Evolutionary conservation across 2,797 vertebrate species (phyloP).

Genomic region (Sebastes iracundus): DNA sequence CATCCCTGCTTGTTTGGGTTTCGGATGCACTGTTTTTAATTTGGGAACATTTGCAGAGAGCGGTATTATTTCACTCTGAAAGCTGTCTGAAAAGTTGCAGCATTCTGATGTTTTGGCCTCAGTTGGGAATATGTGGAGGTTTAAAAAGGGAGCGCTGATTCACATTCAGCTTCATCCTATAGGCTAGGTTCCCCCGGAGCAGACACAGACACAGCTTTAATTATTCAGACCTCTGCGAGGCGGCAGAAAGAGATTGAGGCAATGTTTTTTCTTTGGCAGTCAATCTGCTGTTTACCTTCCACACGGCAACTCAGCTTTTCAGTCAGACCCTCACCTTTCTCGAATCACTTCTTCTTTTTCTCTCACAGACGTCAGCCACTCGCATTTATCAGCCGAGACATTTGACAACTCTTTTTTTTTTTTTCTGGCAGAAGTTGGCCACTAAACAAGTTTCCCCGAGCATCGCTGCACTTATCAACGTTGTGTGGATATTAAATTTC

Average conservation of each 20-base stretch:
- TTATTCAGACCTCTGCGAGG: slow-evolving; percentile 77
- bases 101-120: slow-evolving; percentile 49
- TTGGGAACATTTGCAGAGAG: slow-evolving; percentile 34
- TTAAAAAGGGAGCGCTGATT: slow-evolving; percentile 61
- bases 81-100: slow-evolving; percentile 31
- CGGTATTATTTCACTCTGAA: slow-evolving; percentile 24
- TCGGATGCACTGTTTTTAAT: slow-evolving; percentile 31
- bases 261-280: slow-evolving; percentile 45
- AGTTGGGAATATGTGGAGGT: slow-evolving; percentile 57
- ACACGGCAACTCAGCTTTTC: slow-evolving; percentile 25
- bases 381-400: slow-evolving; percentile 44
- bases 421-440: slow-evolving; percentile 11
- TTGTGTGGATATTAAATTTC: slow-evolving; percentile 35
- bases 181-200: slow-evolving; percentile 51
- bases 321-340: slow-evolving; percentile 45
- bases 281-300: slow-evolving; percentile 63
- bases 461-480: slow-evolving; percentile 34
- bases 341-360: slow-evolving; percentile 22
- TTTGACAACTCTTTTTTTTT: slow-evolving; percentile 33
- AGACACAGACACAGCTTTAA: slow-evolving; percentile 70
- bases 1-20: slow-evolving; percentile 1
- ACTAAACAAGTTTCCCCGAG: slow-evolving; percentile 18
- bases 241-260: slow-evolving; percentile 69
- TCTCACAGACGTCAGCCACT: background rate
- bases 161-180: slow-evolving; percentile 60